Evolutionary conservation across 2,113 vertebrate genomes (phyloP).

Genomic region (Emberiza fucata): DNA sequence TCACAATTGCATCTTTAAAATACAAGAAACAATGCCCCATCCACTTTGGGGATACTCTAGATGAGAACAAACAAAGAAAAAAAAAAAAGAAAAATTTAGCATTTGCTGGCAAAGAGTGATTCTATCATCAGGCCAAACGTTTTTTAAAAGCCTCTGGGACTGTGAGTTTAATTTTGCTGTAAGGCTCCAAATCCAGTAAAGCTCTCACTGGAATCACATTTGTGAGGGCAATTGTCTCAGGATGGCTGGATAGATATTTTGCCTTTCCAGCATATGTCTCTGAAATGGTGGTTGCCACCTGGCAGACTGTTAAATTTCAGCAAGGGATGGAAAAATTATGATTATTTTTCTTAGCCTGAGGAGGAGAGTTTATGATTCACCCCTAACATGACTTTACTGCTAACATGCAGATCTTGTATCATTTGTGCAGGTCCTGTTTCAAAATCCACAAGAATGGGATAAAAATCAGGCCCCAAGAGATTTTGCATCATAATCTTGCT

Average conservation of each 20-base stretch:
- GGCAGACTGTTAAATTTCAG: background rate
- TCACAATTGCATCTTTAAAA: background rate
- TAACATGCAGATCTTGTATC: background rate
- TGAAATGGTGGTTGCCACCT: conserved; percentile 33
- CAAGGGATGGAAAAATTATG: background rate
- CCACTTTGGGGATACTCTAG: background rate
- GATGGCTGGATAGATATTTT: background rate
- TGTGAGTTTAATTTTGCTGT: background rate
- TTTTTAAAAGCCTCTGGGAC: conserved; percentile 33
- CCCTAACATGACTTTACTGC: background rate
- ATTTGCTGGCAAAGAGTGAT: background rate
- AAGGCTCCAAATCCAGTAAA: background rate
- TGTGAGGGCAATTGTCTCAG: background rate
- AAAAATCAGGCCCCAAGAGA: background rate
- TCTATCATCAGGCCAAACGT: background rate
- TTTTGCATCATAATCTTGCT: background rate
- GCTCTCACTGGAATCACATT: background rate
- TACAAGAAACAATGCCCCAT: background rate
- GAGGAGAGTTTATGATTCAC: background rate
- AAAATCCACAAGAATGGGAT: background rate
- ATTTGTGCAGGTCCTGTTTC: background rate
- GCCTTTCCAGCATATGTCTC: conserved; percentile 11
- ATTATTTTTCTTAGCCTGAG: background rate
- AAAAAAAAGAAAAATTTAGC: background rate
- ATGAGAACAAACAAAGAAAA: background rate